Conservation (phyloP, 2,113 vertebrate species). For the Bos indicus region DNA sequence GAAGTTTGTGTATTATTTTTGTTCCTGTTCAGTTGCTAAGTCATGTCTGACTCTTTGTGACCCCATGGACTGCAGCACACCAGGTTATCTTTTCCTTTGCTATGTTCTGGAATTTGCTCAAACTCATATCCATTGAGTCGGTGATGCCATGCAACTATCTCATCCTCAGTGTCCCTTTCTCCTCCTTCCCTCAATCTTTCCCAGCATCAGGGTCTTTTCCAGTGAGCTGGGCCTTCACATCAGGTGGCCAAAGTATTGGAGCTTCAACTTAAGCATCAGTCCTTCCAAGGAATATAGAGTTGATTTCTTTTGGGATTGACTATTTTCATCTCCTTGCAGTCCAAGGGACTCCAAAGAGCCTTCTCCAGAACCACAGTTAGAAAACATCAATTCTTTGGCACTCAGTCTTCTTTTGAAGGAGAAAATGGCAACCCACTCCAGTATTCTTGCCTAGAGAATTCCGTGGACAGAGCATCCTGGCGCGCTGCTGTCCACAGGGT, state of each 20-base stretch:
- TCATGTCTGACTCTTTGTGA: rapidly evolving
- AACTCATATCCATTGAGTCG: not conserved
- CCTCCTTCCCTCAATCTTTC: not conserved
- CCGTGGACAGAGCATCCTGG: rapidly evolving
- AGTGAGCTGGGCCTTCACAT: not conserved
- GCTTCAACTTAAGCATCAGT: not conserved
- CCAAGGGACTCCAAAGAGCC: not conserved
- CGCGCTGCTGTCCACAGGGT: not conserved
- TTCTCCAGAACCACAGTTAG: not conserved
- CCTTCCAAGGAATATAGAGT: not conserved
- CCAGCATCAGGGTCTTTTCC: not conserved
- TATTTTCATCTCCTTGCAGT: not conserved
- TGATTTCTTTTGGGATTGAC: not conserved
- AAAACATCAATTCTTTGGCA: not conserved
- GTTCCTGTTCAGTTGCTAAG: not conserved
- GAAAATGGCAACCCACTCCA: not conserved
- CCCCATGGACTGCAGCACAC: not conserved
- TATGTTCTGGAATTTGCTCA: not conserved
- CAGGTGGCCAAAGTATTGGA: not conserved
- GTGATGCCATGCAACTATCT: not conserved
- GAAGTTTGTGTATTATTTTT: not conserved
- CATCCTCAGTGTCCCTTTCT: not conserved
- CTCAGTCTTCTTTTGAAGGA: not conserved
- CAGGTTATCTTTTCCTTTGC: not conserved
- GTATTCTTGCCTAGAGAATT: not conserved